Evolutionary conservation across 2,888 invertebrate genomes (phyloP), one percentile per base, ranked within the genome.

Genomic region (Nezara viridula): DNA sequence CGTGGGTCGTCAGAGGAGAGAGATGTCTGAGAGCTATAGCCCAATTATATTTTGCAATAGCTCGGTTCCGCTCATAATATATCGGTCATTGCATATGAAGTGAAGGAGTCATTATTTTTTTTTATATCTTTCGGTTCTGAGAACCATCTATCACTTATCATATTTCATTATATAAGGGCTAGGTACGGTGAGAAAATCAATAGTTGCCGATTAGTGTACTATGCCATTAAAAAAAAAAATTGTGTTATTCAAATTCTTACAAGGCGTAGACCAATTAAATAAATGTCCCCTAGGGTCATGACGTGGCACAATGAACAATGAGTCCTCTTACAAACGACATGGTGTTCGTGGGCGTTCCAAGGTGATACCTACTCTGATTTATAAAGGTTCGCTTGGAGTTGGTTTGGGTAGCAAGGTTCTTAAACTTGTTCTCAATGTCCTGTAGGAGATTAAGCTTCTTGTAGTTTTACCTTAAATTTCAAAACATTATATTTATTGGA

Each of bases 11-110:
- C 32, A 73, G 66, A 37, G 37, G 16, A 66, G 19, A 66, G 32
- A 73, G 19, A 73, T 37, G 66, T 21, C 16, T 19, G 37, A 73
- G 66, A 37, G 66, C 66, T 73, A 73, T 37, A 73, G 66, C 32
- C 66, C 66, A 73, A 73, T 73, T 73, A 73, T 73, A 73, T 73
- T 73, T 73, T 73, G 66, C 66, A 73, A 73, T 32, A 5, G 1
- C 27, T 27, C 37, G 32, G 32, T 37, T 21, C 21, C 66, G 37
- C 32, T 37, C 9, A 37, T 73, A 73, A 73, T 73, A 73, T 73
- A 73, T 73, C 66, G 66, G 66, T 73, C 66, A 73, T 73, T 73
- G 66, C 66, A 73, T 73, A 73, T 73, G 19, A 73, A 37, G 32
- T 73, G 10, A 73, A 32, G 7, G 32, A 32, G 7, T 37, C 37